Conservation (phyloP, 1,140 invertebrate species). For the Monochamus saltuarius region DNA sequence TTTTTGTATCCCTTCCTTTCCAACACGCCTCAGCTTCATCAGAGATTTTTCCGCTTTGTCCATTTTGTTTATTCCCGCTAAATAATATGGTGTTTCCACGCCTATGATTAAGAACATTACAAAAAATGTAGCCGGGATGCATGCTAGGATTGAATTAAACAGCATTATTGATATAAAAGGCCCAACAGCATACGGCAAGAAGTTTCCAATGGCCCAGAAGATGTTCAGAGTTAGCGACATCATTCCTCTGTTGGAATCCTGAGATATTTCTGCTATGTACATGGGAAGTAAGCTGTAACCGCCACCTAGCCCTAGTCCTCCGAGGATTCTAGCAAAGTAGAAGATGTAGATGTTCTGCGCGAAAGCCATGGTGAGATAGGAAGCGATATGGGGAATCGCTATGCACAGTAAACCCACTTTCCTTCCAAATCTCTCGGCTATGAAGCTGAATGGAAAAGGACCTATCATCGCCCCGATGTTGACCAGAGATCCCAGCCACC, state of each 20-base stretch:
- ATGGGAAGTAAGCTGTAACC: constrained; percentile 65
- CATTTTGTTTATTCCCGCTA: constrained; percentile 60
- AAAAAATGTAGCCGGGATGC: constrained; percentile 56
- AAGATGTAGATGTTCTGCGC: constrained; percentile 55
- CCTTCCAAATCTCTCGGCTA: constrained; percentile 50
- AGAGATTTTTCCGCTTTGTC: constrained; percentile 64
- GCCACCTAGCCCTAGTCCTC: constrained; percentile 67
- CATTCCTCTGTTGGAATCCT: constrained; percentile 64
- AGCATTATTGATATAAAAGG: constrained; percentile 38
- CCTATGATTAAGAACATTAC: constrained; percentile 51
- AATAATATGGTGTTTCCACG: constrained; percentile 78
- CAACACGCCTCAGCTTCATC: constrained; percentile 60
- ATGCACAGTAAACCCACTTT: constrained; percentile 49
- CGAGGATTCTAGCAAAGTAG: constrained; percentile 57
- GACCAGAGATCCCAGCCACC: constrained; percentile 80
- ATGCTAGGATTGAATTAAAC: constrained; percentile 54
- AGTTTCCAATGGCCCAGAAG: constrained; percentile 35
- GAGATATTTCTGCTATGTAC: constrained; percentile 67
- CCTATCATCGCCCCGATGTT: constrained; percentile 73
- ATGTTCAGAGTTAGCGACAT: constrained; percentile 28
- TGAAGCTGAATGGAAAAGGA: constrained; percentile 38
- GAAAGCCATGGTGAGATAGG: constrained; percentile 64
- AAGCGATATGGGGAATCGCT: constrained; percentile 61
- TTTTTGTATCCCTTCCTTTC: constrained; percentile 56
- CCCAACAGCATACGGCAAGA: constrained; percentile 37